Conservation (phyloP, 2,113 vertebrate species). For the Lepus timidus region DNA sequence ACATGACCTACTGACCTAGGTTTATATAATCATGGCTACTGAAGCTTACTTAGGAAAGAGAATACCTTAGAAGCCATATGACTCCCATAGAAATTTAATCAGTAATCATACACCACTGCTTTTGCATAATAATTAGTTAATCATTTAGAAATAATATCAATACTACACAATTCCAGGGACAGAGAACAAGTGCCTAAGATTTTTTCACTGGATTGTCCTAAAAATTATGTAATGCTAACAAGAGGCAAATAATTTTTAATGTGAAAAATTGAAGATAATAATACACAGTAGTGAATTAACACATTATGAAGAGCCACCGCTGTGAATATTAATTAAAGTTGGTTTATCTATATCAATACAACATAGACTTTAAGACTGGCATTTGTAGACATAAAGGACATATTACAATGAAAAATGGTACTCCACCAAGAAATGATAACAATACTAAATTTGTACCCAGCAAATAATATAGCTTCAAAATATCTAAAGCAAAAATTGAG, state of each 20-base stretch:
- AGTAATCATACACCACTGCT: neutral
- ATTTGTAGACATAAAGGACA: neutral
- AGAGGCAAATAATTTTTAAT: neutral
- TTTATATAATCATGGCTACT: neutral
- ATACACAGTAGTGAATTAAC: neutral
- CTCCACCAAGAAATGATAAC: neutral
- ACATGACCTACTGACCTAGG: neutral
- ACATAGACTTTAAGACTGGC: conserved; percentile 21
- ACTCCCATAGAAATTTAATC: neutral
- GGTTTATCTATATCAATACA: neutral
- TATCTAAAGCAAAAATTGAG: neutral
- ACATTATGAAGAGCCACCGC: neutral
- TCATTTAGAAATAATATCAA: neutral
- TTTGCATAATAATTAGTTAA: neutral
- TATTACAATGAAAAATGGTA: neutral
- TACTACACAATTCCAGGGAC: conserved; percentile 1
- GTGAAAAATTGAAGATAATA: neutral
- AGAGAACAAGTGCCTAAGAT: neutral
- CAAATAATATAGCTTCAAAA: conserved; percentile 36
- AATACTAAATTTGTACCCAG: neutral
- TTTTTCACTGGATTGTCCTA: neutral
- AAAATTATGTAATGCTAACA: neutral
- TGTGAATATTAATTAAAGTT: conserved; percentile 33
- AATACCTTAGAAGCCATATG: neutral
- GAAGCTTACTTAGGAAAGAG: neutral